Base-by-base conservation (phyloP, 2,113 vertebrate genomes). In the Cavia porcellus region DNA sequence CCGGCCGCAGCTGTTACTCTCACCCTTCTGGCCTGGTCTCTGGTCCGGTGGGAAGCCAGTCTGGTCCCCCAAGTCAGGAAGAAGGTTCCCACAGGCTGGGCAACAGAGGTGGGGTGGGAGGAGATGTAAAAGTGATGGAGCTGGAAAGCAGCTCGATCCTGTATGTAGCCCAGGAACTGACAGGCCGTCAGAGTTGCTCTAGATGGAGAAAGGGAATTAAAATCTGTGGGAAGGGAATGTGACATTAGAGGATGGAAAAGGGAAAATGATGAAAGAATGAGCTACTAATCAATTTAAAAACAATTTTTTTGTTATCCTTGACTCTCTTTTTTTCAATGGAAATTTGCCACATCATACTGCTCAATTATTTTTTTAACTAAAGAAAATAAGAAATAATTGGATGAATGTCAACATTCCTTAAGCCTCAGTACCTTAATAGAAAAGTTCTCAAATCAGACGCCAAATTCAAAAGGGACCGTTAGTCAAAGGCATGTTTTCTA, bases 351-450 rank as follows among this genome's bases (percentile, higher is more conserved):
- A 20, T 35, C 28, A 66, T 94, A 59, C 24, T 12, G 25, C 47
- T 17, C 8, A 72, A 17, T 25, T 42, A 57, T 5, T 57, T 47
- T n/a, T 50, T 55, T 92, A 87, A 87, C 8, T 55, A 3, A 50
- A 86, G 22, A 62, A 80, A 93, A 96, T 28, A 79, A 86, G 57
- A 72, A 64, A 70, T 22, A 25, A 25, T 20, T 35, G 85, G 35
- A n/a, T 77, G 70, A 87, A 75, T n/a, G 30, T 47, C 47, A 81
- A 64, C 30, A 59, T 95, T 95, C 17, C 66, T 64, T 86, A 95
- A 80, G 70, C n/a, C 20, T 61, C 25, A 45, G 19, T 64, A 50
- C 38, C 25, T 85, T 22, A 90, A 50, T 70, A 24, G 20, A 80
- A 95, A 90, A 42, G n/a, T 95, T 62, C 28, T 96, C 68, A 70